Evolutionary conservation across 2,888 invertebrate species (phyloP).

Genomic region (Nebria brevicollis): DNA sequence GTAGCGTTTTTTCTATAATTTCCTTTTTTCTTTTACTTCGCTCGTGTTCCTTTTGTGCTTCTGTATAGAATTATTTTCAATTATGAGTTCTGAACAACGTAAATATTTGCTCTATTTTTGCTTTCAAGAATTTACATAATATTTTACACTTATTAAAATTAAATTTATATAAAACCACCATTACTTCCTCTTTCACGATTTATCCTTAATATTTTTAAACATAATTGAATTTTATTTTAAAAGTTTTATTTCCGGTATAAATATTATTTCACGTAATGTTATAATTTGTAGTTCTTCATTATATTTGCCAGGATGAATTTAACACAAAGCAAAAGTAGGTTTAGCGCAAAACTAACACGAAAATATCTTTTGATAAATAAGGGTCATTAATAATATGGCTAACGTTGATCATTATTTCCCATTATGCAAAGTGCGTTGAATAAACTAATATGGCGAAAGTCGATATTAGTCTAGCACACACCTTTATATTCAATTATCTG

Average conservation of each 20-base stretch:
- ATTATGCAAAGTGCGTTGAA: conserved; percentile 1
- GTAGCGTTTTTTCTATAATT: neutral
- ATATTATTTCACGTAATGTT: no score
- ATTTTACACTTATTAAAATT: no score
- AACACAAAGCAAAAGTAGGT: neutral
- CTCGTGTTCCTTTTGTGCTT: neutral
- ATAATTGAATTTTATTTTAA: no score
- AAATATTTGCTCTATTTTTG: neutral
- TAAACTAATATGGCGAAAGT: neutral
- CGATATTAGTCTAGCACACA: neutral
- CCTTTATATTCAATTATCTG: neutral
- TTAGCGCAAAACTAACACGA: neutral
- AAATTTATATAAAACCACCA: no score
- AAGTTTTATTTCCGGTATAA: no score
- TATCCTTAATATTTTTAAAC: no score
- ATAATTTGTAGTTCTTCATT: no score
- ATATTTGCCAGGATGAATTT: no score
- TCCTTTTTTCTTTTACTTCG: conserved; percentile 2
- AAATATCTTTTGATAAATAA: neutral
- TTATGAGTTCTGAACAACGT: conserved; percentile 1
- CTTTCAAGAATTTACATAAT: neutral
- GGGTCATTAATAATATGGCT: neutral
- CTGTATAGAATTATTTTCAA: conserved; percentile 38
- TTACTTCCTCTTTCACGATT: no score
- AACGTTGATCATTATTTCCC: neutral